Percentiles rank a stretch among this genome's conserved stretches.
These are phyloP conservation scores for Ostrea edulis DNA, from an alignment of 1,140 invertebrate genomes.

Conservation along the genomic window DNA sequence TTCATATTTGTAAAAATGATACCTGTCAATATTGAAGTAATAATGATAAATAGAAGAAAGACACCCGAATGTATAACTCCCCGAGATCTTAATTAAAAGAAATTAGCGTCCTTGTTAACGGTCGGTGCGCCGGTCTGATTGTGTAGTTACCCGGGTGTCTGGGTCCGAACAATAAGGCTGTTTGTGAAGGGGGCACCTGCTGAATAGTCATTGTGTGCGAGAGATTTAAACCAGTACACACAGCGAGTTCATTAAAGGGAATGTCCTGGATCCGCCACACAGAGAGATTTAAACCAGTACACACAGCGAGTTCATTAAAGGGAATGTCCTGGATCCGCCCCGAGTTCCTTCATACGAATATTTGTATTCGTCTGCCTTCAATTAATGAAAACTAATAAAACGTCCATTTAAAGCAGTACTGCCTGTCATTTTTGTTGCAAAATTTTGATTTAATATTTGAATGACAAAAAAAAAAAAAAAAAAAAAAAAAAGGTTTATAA, in stretches of 20 bases:
- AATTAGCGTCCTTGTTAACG: not conserved
- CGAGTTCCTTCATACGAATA: too few relatives aligned
- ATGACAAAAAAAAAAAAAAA: too few relatives aligned
- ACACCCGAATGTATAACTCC: not conserved
- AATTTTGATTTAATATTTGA: too few relatives aligned
- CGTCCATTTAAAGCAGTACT: too few relatives aligned
- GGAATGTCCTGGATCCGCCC: not conserved
- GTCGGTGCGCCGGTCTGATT: not conserved
- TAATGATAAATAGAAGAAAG: not conserved
- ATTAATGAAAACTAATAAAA: too few relatives aligned
- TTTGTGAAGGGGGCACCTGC: not conserved
- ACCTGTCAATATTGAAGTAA: not conserved
- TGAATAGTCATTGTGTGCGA: not conserved
- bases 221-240: not conserved
- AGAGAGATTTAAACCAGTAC: not conserved
- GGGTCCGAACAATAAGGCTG: not conserved
- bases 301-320: not conserved
- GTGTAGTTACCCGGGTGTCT: not conserved
- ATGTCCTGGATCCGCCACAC: not conserved
- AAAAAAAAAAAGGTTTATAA: too few relatives aligned
- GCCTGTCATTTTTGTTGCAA: too few relatives aligned
- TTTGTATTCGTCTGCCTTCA: too few relatives aligned
- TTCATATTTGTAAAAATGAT: not conserved
- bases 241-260: not conserved
- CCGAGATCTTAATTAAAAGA: not conserved